These are phyloP conservation scores for Sterna hirundo DNA, from an alignment of 2,113 vertebrate species.

Conservation along the genomic window DNA sequence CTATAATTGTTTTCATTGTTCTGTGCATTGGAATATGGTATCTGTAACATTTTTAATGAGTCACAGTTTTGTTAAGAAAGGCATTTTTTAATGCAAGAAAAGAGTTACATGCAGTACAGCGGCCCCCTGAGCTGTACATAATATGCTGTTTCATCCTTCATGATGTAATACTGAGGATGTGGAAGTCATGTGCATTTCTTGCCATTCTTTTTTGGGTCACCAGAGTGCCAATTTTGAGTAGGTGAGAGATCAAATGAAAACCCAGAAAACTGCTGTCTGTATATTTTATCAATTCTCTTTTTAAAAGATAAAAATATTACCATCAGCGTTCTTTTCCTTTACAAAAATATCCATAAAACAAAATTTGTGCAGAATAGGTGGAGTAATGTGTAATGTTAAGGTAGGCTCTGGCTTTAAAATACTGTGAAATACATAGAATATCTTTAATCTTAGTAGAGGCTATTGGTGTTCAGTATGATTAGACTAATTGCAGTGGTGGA, in stretches of 20 bases:
- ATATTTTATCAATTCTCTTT: neutral
- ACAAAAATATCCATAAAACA: neutral
- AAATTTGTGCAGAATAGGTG: neutral
- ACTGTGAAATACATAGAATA: slow-evolving; percentile 17
- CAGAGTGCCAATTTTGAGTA: neutral
- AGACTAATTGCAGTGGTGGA: neutral
- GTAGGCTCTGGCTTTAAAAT: neutral
- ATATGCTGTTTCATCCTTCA: slow-evolving; percentile 2
- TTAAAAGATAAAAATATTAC: neutral
- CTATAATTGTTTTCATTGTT: neutral
- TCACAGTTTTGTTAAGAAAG: slow-evolving; percentile 41
- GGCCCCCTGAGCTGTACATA: neutral
- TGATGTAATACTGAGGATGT: slow-evolving; percentile 50
- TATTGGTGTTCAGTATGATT: neutral
- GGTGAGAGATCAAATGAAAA: slow-evolving; percentile 29
- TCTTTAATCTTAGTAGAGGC: neutral
- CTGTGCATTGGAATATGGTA: neutral
- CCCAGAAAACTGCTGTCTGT: neutral
- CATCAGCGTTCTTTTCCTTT: neutral
- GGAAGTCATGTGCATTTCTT: slow-evolving; percentile 49
- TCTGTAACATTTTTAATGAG: slow-evolving; percentile 4
- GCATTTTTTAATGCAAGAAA: slow-evolving; percentile 20
- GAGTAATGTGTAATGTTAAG: neutral
- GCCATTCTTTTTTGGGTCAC: neutral
- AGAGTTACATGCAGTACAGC: neutral